Percentiles rank a stretch among this genome's conserved stretches.
phyloP scores from a whole-genome alignment of 2,888 invertebrate species.

The Scelioninae gen. 1 region DNA sequence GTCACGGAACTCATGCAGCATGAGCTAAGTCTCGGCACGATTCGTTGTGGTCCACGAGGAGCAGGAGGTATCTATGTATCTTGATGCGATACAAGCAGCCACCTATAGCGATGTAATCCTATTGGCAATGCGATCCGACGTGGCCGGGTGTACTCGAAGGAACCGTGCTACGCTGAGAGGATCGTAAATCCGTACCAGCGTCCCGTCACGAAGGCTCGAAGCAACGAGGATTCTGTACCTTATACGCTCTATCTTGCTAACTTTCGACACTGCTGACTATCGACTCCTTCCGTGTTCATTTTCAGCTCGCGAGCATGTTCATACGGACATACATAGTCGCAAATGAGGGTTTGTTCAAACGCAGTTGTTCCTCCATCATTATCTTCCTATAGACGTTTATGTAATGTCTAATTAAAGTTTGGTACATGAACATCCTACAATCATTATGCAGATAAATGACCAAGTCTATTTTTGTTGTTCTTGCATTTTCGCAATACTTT shows the following conservation, averaged over 20 bases:
- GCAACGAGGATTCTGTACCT: conserved; percentile 76
- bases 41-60: conserved; percentile 73
- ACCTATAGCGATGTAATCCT: conserved; percentile 81
- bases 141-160: conserved; percentile 78
- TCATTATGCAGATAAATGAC: conserved; percentile 63
- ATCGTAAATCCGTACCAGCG: conserved; percentile 83
- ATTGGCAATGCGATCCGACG: conserved; percentile 82
- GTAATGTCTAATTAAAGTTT: conserved; percentile 69
- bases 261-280: conserved; percentile 72
- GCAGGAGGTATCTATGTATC: conserved; percentile 78
- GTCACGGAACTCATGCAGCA: conserved; percentile 83
- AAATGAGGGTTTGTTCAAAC: conserved; percentile 69
- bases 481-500: conserved; percentile 33
- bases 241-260: conserved; percentile 74
- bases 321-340: conserved; percentile 65
- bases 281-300: conserved; percentile 68
- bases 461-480: conserved; percentile 22
- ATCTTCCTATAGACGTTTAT: conserved; percentile 64
- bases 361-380: conserved; percentile 65
- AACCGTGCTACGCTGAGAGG: conserved; percentile 79
- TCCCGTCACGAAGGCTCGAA: conserved; percentile 80
- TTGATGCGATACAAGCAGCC: conserved; percentile 79
- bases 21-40: conserved; percentile 81
- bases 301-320: conserved; percentile 67
- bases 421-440: conserved; percentile 56